These are phyloP conservation scores for Halesus radiatus DNA, from an alignment of 1,140 invertebrate genomes.

Conservation along the genomic window DNA sequence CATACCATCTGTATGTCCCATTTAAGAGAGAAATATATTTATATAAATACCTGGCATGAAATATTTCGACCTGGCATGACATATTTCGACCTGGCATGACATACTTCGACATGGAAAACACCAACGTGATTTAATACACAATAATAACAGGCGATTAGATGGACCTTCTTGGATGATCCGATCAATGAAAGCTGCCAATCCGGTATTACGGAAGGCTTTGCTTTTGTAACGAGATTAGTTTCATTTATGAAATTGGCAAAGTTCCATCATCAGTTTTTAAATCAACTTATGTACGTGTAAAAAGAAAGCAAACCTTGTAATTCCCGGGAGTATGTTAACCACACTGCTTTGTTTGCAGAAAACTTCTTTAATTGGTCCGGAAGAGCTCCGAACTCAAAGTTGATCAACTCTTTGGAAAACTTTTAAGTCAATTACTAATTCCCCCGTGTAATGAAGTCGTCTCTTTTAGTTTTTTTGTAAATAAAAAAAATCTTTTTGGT, in stretches of 20 bases:
- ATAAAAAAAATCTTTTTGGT: neutral
- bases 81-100: too few relatives aligned
- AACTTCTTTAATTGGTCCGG: constrained; percentile 40
- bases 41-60: too few relatives aligned
- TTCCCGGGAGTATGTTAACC: neutral
- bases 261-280: neutral
- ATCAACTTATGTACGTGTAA: neutral
- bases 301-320: neutral
- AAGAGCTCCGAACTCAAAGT: constrained; percentile 12
- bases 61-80: too few relatives aligned
- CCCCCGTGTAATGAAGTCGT: neutral
- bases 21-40: too few relatives aligned
- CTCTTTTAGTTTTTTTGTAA: neutral
- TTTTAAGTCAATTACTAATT: constrained; percentile 43
- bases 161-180: too few relatives aligned
- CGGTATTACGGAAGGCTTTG: neutral
- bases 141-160: too few relatives aligned
- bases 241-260: neutral
- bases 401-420: constrained; percentile 29
- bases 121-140: too few relatives aligned
- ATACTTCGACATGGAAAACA: too few relatives aligned
- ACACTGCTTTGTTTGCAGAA: constrained; percentile 23
- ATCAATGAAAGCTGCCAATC: too few relatives aligned
- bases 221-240: neutral
- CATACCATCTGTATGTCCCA: too few relatives aligned